Evolutionary conservation across 2,888 invertebrate genomes (phyloP).

Genomic region (Ectemnius continuus): DNA sequence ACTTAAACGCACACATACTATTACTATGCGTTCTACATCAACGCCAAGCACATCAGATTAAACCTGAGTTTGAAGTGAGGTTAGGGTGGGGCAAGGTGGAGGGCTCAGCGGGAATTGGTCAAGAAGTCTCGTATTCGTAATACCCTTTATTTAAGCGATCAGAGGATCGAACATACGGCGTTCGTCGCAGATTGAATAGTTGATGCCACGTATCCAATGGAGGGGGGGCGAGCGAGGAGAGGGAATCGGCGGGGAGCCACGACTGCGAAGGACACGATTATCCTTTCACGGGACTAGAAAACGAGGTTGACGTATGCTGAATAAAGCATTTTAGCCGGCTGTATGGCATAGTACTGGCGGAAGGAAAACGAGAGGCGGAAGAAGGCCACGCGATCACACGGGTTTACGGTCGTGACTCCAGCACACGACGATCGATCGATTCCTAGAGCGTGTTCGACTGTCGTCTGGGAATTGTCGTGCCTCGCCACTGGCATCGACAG

Average conservation of each 20-base stretch:
- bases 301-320: constrained; percentile 67
- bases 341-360: constrained; percentile 17
- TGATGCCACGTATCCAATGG: constrained; percentile 55
- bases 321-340: constrained; percentile 58
- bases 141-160: constrained; percentile 58
- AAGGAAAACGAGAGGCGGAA: constrained; percentile 56
- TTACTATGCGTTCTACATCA: too few species aligned
- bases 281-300: constrained; percentile 66
- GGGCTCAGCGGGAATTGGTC: not conserved
- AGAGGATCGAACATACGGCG: constrained; percentile 56
- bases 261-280: constrained; percentile 66
- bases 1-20: too few species aligned
- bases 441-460: too few species aligned
- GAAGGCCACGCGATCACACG: constrained; percentile 15
- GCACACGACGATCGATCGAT: constrained; percentile 19
- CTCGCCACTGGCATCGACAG: too few species aligned
- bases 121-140: constrained; percentile 36
- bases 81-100: constrained; percentile 8
- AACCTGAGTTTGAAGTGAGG: not conserved
- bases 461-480: too few species aligned
- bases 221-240: constrained; percentile 28
- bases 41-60: too few species aligned
- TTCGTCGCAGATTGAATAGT: constrained; percentile 66
- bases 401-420: constrained; percentile 25
- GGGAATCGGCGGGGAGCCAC: not conserved